These are phyloP conservation scores for Malthinus flaveolus DNA, from an alignment of 2,888 invertebrate genomes.

Conservation along the genomic window DNA sequence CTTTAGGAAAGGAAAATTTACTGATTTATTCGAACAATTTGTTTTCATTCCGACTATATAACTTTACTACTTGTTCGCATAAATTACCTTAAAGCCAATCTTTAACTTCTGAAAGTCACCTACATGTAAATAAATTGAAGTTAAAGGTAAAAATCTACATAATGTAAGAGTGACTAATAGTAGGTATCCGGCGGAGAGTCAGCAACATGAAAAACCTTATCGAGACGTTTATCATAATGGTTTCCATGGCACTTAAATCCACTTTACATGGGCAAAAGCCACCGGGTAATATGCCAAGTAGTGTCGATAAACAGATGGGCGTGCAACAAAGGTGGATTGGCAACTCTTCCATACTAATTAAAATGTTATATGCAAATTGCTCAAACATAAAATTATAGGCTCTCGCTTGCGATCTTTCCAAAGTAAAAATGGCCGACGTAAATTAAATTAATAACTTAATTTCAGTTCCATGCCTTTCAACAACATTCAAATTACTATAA, in stretches of 20 bases:
- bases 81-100: not conserved
- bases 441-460: conserved; percentile 25
- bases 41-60: not conserved
- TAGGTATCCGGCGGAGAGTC: conserved; percentile 35
- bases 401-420: conserved; percentile 21
- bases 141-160: conserved; percentile 13
- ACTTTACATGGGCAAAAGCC: conserved; percentile 22
- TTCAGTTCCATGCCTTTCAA: conserved; percentile 9
- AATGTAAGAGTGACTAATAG: conserved; percentile 33
- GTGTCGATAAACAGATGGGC: conserved; percentile 49
- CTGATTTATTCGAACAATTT: not conserved
- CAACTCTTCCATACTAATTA: conserved; percentile 49
- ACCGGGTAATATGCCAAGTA: conserved; percentile 34
- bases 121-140: not conserved
- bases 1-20: conserved; percentile 12
- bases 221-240: conserved; percentile 22
- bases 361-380: conserved; percentile 50
- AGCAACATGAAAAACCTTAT: conserved; percentile 31
- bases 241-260: conserved; percentile 23
- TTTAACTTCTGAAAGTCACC: not conserved
- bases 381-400: conserved; percentile 26
- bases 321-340: conserved; percentile 41
- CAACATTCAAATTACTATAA: no score
- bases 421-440: conserved; percentile 29
- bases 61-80: not conserved